Evolutionary conservation across 2,888 invertebrate species (phyloP).

Genomic region (Sphaerophoria rueppellii): DNA sequence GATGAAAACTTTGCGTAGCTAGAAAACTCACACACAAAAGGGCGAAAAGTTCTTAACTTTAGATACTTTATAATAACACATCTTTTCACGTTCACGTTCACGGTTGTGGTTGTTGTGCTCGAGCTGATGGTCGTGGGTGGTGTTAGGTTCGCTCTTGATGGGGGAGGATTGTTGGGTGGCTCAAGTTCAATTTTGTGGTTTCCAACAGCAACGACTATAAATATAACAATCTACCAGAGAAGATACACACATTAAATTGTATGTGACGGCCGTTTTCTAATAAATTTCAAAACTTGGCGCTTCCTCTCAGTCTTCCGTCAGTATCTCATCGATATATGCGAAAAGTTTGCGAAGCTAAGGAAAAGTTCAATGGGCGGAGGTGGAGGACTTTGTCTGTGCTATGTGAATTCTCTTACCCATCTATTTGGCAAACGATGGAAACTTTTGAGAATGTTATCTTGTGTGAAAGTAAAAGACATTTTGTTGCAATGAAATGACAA

Average conservation of each 20-base stretch:
- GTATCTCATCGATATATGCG: slow-evolving; percentile 22
- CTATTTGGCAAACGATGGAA: slow-evolving; percentile 23
- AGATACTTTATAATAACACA: slow-evolving; percentile 28
- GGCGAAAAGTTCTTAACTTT: slow-evolving; percentile 19
- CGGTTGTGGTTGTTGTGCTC: no score
- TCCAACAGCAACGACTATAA: slow-evolving; percentile 10
- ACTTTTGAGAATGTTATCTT: slow-evolving; percentile 38
- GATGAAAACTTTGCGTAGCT: not conserved
- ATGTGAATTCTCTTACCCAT: not conserved
- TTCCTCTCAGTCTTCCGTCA: not conserved
- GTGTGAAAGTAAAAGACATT: slow-evolving; percentile 45
- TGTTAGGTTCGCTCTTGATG: no score
- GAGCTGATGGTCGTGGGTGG: no score
- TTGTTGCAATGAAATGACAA: slow-evolving; percentile 46
- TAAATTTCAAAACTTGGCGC: slow-evolving; percentile 36
- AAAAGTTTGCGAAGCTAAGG: slow-evolving; percentile 17
- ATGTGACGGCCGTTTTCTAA: slow-evolving; percentile 30
- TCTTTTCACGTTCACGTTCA: not conserved
- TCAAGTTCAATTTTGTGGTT: slow-evolving; percentile 43
- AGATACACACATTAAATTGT: slow-evolving; percentile 33
- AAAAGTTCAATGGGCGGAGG: not conserved
- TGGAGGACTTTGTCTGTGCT: not conserved
- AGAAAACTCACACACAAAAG: slow-evolving; percentile 13
- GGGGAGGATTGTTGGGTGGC: not conserved
- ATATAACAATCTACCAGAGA: not conserved